phyloP scores from a whole-genome alignment of 2,797 vertebrate genomes.

The Ctenopoma multispine region DNA sequence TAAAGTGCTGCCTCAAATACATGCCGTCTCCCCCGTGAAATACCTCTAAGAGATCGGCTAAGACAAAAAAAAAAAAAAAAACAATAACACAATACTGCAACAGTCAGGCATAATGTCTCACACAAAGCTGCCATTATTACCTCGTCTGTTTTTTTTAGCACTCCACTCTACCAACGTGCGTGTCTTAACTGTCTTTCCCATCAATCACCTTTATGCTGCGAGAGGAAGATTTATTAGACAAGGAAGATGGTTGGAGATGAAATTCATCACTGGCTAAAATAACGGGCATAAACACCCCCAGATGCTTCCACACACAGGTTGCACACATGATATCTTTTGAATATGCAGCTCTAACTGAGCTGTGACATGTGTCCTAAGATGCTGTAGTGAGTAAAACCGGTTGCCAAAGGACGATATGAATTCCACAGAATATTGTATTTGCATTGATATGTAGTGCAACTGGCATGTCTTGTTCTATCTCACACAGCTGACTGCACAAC shows the following conservation, averaged over 20 bases:
- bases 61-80: slow-evolving; percentile 12
- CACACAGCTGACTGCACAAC: slow-evolving; percentile 34
- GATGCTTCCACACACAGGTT: slow-evolving; percentile 39
- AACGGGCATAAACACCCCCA: slow-evolving; percentile 44
- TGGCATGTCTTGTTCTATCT: slow-evolving; percentile 30
- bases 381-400: slow-evolving; percentile 19
- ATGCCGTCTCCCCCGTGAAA: slow-evolving; percentile 43
- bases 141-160: slow-evolving; percentile 56
- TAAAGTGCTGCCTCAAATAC: slow-evolving; percentile 2
- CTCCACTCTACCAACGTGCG: slow-evolving; percentile 52
- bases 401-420: slow-evolving; percentile 27
- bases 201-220: slow-evolving; percentile 79
- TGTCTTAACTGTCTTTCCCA: slow-evolving; percentile 68
- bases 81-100: slow-evolving; percentile 33
- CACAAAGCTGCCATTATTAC: slow-evolving; percentile 65
- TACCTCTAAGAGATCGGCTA: slow-evolving; percentile 58
- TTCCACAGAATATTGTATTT: slow-evolving; percentile 28
- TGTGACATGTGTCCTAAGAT: slow-evolving; percentile 53
- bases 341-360: slow-evolving; percentile 51
- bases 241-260: slow-evolving; percentile 72
- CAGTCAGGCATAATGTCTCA: slow-evolving; percentile 63
- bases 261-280: slow-evolving; percentile 65
- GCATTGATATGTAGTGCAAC: slow-evolving; percentile 27
- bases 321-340: slow-evolving; percentile 10
- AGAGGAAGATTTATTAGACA: slow-evolving; percentile 75